phyloP scores from a whole-genome alignment of 2,113 vertebrate species.

The Azemiops feae region DNA sequence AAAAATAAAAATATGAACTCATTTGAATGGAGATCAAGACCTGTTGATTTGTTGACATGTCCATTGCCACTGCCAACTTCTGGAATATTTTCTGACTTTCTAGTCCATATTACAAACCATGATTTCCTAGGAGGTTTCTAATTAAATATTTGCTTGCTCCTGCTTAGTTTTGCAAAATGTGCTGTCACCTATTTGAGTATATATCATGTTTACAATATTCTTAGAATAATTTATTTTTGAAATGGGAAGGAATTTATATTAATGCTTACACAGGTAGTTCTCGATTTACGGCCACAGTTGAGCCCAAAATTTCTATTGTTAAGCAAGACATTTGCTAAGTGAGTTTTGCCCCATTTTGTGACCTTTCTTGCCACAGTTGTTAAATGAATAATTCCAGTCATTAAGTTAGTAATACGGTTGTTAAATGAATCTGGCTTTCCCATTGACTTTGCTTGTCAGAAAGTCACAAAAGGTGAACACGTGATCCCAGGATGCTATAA shows the following conservation, averaged over 20 bases:
- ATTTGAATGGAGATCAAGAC: neutral
- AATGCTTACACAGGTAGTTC: neutral
- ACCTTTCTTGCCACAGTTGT: neutral
- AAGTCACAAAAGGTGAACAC: neutral
- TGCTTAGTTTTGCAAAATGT: neutral
- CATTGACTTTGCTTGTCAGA: neutral
- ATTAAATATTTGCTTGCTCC: neutral
- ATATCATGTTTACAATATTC: neutral
- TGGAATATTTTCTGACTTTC: neutral
- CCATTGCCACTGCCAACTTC: neutral
- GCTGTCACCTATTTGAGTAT: neutral
- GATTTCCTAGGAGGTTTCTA: neutral
- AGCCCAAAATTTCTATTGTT: neutral
- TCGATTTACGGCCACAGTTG: neutral
- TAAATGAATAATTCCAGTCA: neutral
- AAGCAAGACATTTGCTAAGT: neutral
- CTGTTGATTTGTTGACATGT: neutral
- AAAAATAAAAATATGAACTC: neutral
- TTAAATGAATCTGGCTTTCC: neutral
- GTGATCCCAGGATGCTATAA: neutral
- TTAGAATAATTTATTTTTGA: neutral
- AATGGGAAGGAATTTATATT: neutral
- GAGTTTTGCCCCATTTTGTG: neutral
- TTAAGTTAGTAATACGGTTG: neutral
- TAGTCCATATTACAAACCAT: neutral